Conservation (phyloP, 2,113 vertebrate species). For the Tor tambroides region DNA sequence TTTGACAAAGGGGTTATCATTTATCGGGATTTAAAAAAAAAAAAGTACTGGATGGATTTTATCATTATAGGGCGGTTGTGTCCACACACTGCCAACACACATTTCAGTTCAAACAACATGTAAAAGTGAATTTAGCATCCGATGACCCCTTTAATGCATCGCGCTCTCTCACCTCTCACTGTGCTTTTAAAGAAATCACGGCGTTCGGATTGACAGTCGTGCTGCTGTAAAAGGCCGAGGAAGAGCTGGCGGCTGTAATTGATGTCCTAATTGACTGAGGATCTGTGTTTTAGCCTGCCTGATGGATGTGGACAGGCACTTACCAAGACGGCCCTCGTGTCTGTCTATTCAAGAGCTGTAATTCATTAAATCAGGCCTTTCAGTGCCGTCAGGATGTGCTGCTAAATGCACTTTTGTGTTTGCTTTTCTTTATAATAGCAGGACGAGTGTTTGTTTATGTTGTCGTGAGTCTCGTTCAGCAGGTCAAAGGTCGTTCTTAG, state of each 20-base stretch:
- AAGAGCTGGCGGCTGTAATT: constrained; percentile 30
- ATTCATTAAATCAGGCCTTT: constrained; percentile 49
- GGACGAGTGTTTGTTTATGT: background rate
- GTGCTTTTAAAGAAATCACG: constrained; percentile 38
- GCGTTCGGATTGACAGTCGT: constrained; percentile 56
- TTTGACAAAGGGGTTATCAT: no score
- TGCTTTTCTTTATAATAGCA: background rate
- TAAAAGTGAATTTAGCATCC: no score
- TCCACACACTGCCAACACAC: no score
- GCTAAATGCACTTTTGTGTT: constrained; percentile 21
- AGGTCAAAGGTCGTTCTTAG: background rate
- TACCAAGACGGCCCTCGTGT: constrained; percentile 50
- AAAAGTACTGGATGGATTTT: no score
- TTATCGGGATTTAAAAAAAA: no score
- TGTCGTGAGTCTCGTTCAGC: background rate
- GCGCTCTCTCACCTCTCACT: constrained; percentile 1
- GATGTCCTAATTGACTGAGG: constrained; percentile 63
- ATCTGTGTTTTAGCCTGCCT: constrained; percentile 61
- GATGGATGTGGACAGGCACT: constrained; percentile 63
- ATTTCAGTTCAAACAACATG: no score
- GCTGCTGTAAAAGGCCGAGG: constrained; percentile 60
- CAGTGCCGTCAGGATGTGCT: background rate
- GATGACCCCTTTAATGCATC: constrained; percentile 9
- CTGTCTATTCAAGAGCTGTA: constrained; percentile 54
- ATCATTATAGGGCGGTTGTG: no score